Evolutionary conservation across 2,113 vertebrate genomes (phyloP), one percentile per base, ranked within the genome.

Genomic region (Mesembrinibis cayennensis): DNA sequence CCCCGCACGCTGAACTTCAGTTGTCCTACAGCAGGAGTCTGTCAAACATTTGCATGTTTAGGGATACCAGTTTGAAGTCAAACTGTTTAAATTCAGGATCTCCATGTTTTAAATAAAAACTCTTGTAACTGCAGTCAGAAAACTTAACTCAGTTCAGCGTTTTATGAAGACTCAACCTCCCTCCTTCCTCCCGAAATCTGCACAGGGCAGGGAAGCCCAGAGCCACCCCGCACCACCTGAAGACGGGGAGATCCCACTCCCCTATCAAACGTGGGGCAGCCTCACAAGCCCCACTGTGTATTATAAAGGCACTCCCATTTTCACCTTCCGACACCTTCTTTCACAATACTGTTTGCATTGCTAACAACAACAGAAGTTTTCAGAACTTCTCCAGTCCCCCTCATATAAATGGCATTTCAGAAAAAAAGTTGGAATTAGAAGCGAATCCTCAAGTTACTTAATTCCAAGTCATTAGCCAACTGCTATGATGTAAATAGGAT

Each of bases 1-100:
- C 9, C 19, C 13, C 38, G 34, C 4, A 16, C 6, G 26, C 1
- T 4, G 10, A 72, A 36, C 44, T 11, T 0, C 1, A 45, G 55
- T 47, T 42, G 47, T 9, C 47, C 59, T 62, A 34, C 3, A 80
- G 63, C n/a, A 78, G n/a, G 17, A 63, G 26, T 59, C 18, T 47
- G 61, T 56, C 10, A 71, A 78, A 9, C 22, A 38, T 15, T 29
- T 20, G 9, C 12, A 25, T 3, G 1, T 63, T 86, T 40, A 52
- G 7, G 26, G 69, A 50, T 29, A 25, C 18, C 21, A 30, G 44
- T 49, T 20, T 65, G 40, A 88, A 84, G 89, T 53, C 20, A 21
- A 58, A 53, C 16, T 62, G 42, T 32, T 65, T 26, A n/a, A 56
- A 29, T 61, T 83, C 42, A 27, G 22, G 44, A 66, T 34, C 19